Evolutionary conservation across 2,113 vertebrate species (phyloP), one percentile per base, ranked within the genome.

Genomic region (Typhlomys cinereus): DNA sequence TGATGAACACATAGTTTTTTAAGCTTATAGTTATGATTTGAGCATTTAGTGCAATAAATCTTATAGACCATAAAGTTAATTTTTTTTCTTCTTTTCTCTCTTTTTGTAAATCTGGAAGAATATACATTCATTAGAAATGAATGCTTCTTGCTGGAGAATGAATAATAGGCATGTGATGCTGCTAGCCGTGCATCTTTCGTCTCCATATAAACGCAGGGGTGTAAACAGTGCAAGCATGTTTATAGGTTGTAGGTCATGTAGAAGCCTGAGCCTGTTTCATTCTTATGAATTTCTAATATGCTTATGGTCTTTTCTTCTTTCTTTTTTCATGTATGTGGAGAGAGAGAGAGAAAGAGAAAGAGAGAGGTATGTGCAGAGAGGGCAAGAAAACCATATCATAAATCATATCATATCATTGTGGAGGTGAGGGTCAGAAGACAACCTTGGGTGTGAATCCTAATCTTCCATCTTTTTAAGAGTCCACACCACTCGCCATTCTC

Each of bases 31-130:
- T 91, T 88, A 23, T 89, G 71, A 85, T 71, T 96, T 64, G 86
- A 54, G 89, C 96, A 88, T 93, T 96, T 36, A 81, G 52, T 73
- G 62, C 31, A 89, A 74, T 96, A 96, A 89, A 87, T 83, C 46
- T 75, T 95, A 1, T 82, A 94, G 94, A 96, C 73, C 88, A 95
- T 94, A 59, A 81, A 94, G 85, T 82, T 95, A 95, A 83, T 88
- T 81, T 90, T 88, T 79, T 83, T 14, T 70, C 29, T 29, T 29
- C 64, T 50, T 41, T 62, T 41, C 34, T 57, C 31, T 13, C 36
- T 81, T 86, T 27, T 81, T 31, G 11, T 80, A 76, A 29, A 17
- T 29, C 84, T 36, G 27, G 44, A 86, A 71, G 46, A 62, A 17
- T 78, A 39, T 89, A n/a, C 71, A 83, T n/a, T n/a, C n/a, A 44